These are phyloP conservation scores for Brachypodius melanocephalos DNA, from an alignment of 2,113 vertebrate species.

Conservation along the genomic window DNA sequence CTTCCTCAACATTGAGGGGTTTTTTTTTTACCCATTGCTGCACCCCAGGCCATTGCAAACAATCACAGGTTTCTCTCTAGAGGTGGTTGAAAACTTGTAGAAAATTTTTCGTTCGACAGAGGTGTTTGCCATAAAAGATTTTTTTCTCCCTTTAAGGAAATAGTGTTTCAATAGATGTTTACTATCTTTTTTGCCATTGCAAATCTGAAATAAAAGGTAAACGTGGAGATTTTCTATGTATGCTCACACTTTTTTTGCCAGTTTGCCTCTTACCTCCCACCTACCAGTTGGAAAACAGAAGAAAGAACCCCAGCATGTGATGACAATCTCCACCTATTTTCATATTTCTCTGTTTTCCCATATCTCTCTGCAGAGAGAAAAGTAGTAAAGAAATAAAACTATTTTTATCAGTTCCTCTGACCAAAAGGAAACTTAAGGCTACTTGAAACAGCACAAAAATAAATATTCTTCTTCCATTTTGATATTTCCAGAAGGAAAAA, in stretches of 20 bases:
- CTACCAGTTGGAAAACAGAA: slow-evolving; percentile 52
- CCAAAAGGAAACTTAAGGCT: neutral
- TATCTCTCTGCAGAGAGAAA: neutral
- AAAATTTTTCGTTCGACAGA: neutral
- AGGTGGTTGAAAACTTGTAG: neutral
- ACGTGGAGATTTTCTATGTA: slow-evolving; percentile 18
- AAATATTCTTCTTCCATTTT: neutral
- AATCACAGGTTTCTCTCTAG: neutral
- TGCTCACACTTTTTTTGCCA: slow-evolving; percentile 55
- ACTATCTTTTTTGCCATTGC: slow-evolving; percentile 14
- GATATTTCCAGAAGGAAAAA: neutral
- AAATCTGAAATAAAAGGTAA: slow-evolving; percentile 56
- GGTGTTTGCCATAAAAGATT: neutral
- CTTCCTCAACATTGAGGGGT: neutral
- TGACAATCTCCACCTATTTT: slow-evolving; percentile 38
- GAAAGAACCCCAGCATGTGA: neutral
- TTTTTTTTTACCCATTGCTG: neutral
- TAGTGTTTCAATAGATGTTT: slow-evolving; percentile 14
- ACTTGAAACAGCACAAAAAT: neutral
- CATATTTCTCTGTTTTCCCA: neutral
- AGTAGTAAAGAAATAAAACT: neutral
- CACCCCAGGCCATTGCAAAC: neutral
- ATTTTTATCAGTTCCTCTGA: neutral
- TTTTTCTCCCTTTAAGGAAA: neutral
- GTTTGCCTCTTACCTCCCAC: slow-evolving; percentile 64